Conservation (phyloP, 2,113 vertebrate genomes). For the Sitta europaea region DNA sequence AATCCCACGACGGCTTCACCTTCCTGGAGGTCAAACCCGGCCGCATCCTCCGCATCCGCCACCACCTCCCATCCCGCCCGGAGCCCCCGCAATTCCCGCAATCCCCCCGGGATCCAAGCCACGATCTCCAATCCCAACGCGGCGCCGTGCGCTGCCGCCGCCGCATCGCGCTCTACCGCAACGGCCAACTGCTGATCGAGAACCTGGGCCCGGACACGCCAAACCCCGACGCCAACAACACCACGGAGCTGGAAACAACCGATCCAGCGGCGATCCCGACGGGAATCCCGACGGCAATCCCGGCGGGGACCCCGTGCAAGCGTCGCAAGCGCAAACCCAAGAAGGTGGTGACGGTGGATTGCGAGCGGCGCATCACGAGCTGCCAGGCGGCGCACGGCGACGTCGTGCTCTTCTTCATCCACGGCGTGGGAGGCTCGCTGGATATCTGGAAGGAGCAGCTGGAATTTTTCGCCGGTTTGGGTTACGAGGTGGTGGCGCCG, state of each 20-base stretch:
- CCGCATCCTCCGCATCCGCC: slow-evolving; percentile 83
- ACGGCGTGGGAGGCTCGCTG: slow-evolving; percentile 90
- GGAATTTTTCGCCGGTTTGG: slow-evolving; percentile 88
- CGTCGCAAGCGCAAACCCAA: slow-evolving; percentile 82
- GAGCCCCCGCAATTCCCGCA: not conserved
- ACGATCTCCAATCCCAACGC: too few relatives aligned
- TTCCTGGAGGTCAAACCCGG: slow-evolving; percentile 96
- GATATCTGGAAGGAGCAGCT: slow-evolving; percentile 95
- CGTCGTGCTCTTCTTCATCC: slow-evolving; percentile 93
- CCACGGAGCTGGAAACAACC: slow-evolving; percentile 71
- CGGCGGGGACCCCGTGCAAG: not conserved
- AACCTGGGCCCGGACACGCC: slow-evolving; percentile 70
- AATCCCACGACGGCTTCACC: slow-evolving; percentile 84
- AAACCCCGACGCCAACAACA: slow-evolving; percentile 36
- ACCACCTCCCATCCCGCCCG: slow-evolving; percentile 68
- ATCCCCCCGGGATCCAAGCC: too few relatives aligned
- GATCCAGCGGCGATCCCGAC: not conserved
- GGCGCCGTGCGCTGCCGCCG: slow-evolving; percentile 83
- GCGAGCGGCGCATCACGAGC: slow-evolving; percentile 83
- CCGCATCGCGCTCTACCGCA: slow-evolving; percentile 88
- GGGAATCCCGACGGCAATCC: not conserved
- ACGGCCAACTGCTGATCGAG: slow-evolving; percentile 90
- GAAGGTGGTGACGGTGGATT: slow-evolving; percentile 86
- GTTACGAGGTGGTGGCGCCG: slow-evolving; percentile 91
- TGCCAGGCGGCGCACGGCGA: slow-evolving; percentile 88